A percentile compares a stretch with the other conserved stretches of the same genome.
phyloP scores from a whole-genome alignment of 2,797 vertebrate species.

The Galago senegalensis region DNA sequence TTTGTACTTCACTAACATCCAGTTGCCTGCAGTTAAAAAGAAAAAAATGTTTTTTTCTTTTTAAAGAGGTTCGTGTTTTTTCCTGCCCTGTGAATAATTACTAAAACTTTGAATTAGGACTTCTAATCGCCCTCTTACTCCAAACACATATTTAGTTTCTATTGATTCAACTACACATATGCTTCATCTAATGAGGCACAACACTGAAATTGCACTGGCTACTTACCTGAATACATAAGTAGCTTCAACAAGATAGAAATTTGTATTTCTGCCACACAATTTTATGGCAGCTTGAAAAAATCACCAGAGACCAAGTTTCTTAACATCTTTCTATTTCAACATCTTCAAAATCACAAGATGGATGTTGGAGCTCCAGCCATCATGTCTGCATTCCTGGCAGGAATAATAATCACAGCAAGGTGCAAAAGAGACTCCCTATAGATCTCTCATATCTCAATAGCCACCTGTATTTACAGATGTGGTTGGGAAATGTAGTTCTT shows the following conservation, averaged over 20 bases:
- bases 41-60: not conserved
- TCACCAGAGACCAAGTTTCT: not conserved
- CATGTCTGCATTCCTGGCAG: not conserved
- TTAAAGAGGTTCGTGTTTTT: not conserved
- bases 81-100: slow-evolving; percentile 9
- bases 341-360: slow-evolving; percentile 17
- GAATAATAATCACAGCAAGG: not conserved
- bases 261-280: slow-evolving; percentile 14
- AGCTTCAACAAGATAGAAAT: not conserved
- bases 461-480: not conserved
- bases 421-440: not conserved
- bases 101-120: slow-evolving; percentile 16
- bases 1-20: not conserved
- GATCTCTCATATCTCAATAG: not conserved
- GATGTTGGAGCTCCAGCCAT: not conserved
- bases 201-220: not conserved
- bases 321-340: not conserved
- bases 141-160: slow-evolving; percentile 4
- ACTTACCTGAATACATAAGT: not conserved
- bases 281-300: not conserved
- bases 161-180: not conserved
- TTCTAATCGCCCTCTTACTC: not conserved
- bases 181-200: not conserved
- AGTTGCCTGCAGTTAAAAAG: not conserved
- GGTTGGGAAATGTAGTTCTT: slow-evolving; percentile 18